Base-by-base conservation (phyloP, 2,797 vertebrate genomes). In the Chrosomus eos region DNA sequence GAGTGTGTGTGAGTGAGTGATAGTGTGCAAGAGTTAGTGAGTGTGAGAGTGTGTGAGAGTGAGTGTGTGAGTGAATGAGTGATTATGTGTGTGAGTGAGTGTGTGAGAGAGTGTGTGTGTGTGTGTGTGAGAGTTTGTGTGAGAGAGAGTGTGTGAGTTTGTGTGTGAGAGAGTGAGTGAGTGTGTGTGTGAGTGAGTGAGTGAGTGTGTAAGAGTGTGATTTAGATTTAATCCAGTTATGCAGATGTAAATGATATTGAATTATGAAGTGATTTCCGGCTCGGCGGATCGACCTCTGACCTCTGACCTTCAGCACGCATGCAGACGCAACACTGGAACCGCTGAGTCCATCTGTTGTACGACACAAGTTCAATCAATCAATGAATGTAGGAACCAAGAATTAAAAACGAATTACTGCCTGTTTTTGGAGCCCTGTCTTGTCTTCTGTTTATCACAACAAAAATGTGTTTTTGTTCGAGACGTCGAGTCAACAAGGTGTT, bases 371-470 rank as follows among this genome's bases (percentile, higher is more conserved):
- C n/a, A 55, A 89, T 93, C 91, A 93, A 90, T 93, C 92, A 94
- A 94, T 94, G 92, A 93, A 95, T 93, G 92, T 93, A 93, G 90
- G 92, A 53, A 51, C 28, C 91, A 93, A 91, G 88, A 91, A 88
- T 89, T 92, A 92, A 95, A 95, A 88, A 88, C 88, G 0, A 89
- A 80, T 93, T 90, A 92, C 92, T 92, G 87, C 88, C 89, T 90
- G 92, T 93, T 93, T 93, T 84, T 48, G 8, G 80, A 88, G 72
- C 87, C 58, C 74, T 19, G 89, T 83, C 78, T 89, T 31, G 26
- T 85, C 43, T 83, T 85, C 13, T 81, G 40, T 77, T 73, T 45
- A 66, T 11, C 4, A 74, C 4, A 13, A 23, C 11, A 55, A 55
- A 28, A 33, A 10, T 28, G 1, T 3, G 3, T 26, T 11, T 28